A percentile compares a stretch with the other conserved stretches of the same genome.
Conservation (phyloP, 2,113 vertebrate genomes). For the Pagrus major region DNA sequence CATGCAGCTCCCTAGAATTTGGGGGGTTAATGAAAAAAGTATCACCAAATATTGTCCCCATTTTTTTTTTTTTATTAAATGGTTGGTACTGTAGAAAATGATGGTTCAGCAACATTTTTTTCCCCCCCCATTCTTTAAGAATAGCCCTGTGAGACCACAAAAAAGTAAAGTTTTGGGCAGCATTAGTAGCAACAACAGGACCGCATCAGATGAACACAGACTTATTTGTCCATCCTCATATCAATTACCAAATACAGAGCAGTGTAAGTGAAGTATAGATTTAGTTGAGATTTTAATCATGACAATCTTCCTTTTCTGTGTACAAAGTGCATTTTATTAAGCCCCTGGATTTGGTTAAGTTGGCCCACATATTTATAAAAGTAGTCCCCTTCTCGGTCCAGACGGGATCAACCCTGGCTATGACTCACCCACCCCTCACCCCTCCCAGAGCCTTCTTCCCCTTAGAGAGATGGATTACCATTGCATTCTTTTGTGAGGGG, state of each 20-base stretch:
- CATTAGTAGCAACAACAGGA: too few relatives aligned
- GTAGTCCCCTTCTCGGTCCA: background rate
- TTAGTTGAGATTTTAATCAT: background rate
- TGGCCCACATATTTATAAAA: background rate
- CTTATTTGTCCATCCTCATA: background rate
- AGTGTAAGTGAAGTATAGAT: too few relatives aligned
- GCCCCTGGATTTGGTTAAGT: background rate
- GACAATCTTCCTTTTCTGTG: too few relatives aligned
- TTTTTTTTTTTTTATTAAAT: background rate
- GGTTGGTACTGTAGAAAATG: background rate
- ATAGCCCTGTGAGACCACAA: background rate
- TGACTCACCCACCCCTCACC: background rate
- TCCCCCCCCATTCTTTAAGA: too few relatives aligned
- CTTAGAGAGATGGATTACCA: slow-evolving; percentile 26
- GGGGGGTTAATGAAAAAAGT: background rate
- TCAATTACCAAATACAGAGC: background rate
- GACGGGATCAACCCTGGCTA: slow-evolving; percentile 7
- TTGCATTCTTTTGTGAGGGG: background rate
- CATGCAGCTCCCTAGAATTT: background rate
- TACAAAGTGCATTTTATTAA: slow-evolving; percentile 1
- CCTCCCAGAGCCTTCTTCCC: slow-evolving; percentile 3
- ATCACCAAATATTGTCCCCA: background rate
- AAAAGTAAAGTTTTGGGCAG: too few relatives aligned
- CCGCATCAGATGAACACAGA: background rate
- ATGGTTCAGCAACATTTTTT: background rate